phyloP scores from a whole-genome alignment of 2,888 invertebrate genomes.

The Drosophila maculinotata region DNA sequence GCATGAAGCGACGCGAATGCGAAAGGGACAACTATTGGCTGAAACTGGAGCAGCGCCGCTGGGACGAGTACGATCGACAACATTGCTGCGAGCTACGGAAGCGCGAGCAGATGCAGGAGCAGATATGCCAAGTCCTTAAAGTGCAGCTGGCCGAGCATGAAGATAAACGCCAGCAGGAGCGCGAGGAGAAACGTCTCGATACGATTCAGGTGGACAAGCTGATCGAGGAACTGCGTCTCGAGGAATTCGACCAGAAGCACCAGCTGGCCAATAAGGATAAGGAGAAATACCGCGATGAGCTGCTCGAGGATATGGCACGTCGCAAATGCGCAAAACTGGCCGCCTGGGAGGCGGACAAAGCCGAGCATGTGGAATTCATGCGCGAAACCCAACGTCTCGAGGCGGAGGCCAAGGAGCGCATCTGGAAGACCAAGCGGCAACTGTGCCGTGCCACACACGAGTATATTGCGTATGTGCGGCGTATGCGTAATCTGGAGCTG shows the following conservation, averaged over 20 bases:
- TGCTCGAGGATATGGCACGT: constrained; percentile 62
- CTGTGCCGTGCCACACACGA: constrained; percentile 70
- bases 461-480: constrained; percentile 74
- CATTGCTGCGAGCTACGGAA: constrained; percentile 60
- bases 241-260: constrained; percentile 61
- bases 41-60: constrained; percentile 63
- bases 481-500: constrained; percentile 69
- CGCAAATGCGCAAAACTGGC: constrained; percentile 42
- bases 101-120: constrained; percentile 56
- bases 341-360: constrained; percentile 52
- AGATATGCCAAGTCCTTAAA: constrained; percentile 55
- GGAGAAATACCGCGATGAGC: constrained; percentile 66
- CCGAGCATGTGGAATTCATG: constrained; percentile 70
- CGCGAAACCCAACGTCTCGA: constrained; percentile 69
- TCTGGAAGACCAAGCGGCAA: constrained; percentile 50
- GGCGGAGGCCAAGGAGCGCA: constrained; percentile 52
- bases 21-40: constrained; percentile 74
- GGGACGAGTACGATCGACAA: constrained; percentile 53
- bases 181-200: constrained; percentile 60
- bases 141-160: constrained; percentile 62
- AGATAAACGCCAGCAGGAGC: constrained; percentile 41
- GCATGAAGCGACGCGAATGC: constrained; percentile 59
- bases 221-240: constrained; percentile 64
- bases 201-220: constrained; percentile 50
- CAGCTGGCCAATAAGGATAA: constrained; percentile 12